Conservation (phyloP, 2,888 invertebrate species). For the Melinaea marsaeus region DNA sequence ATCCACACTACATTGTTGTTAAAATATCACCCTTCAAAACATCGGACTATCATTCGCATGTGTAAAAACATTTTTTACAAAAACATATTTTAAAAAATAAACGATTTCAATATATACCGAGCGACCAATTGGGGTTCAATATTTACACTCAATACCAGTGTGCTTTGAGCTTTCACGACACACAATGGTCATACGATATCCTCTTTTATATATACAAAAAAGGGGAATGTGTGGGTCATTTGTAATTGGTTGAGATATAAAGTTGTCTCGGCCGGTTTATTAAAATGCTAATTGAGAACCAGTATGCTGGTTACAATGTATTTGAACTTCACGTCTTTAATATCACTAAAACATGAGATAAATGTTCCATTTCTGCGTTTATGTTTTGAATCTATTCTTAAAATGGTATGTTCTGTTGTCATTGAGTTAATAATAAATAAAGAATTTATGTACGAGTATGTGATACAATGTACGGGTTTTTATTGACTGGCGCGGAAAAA, state of each 20-base stretch:
- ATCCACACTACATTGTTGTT: constrained; percentile 14
- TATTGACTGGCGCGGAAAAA: no score
- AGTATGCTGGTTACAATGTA: constrained; percentile 43
- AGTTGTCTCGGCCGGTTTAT: constrained; percentile 72
- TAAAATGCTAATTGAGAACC: constrained; percentile 73
- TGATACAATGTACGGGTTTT: no score
- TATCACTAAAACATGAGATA: neutral
- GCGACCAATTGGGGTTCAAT: constrained; percentile 40
- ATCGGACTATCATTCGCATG: constrained; percentile 38
- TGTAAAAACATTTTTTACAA: constrained; percentile 39
- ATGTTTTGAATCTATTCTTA: neutral
- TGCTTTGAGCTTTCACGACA: constrained; percentile 41
- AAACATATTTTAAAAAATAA: constrained; percentile 10
- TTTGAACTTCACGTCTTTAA: constrained; percentile 7
- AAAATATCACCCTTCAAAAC: constrained; percentile 57
- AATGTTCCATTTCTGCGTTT: neutral
- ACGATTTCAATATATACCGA: neutral
- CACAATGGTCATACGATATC: constrained; percentile 10
- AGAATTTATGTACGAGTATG: no score
- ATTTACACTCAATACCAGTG: constrained; percentile 43
- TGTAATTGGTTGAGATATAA: constrained; percentile 57
- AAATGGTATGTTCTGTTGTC: neutral
- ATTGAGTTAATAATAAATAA: no score
- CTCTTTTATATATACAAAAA: neutral
- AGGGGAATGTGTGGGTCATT: constrained; percentile 40